phyloP scores from a whole-genome alignment of 2,888 invertebrate species.

The Callyntrura guangdongensis region DNA sequence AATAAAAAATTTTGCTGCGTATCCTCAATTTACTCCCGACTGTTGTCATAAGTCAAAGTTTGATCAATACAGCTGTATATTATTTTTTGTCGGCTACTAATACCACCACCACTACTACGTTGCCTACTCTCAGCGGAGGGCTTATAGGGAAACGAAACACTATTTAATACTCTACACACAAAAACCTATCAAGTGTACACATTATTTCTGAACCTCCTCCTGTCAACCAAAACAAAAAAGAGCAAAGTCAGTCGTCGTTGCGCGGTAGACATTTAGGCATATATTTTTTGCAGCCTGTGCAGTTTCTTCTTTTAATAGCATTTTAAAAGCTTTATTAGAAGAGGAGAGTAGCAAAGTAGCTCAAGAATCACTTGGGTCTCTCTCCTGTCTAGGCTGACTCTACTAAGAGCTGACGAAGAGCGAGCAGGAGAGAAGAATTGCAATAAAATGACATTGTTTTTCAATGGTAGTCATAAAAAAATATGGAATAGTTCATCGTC shows the following conservation, averaged over 20 bases:
- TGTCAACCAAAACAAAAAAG: slow-evolving; percentile 47
- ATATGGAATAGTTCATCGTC: neutral
- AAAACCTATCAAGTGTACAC: neutral
- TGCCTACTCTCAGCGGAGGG: slow-evolving; percentile 1
- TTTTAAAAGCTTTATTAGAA: neutral
- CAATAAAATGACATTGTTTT: slow-evolving; percentile 69
- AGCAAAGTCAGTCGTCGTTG: slow-evolving; percentile 25
- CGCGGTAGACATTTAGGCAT: neutral
- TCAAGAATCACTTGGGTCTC: slow-evolving; percentile 63
- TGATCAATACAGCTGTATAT: slow-evolving; percentile 54
- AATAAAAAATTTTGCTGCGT: neutral
- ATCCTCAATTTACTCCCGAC: slow-evolving; percentile 9
- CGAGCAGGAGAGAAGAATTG: neutral
- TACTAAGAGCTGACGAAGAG: neutral
- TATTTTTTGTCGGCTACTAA: neutral
- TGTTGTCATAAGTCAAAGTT: slow-evolving; percentile 41
- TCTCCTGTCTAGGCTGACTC: neutral
- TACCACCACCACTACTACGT: neutral
- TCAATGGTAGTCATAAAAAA: slow-evolving; percentile 39
- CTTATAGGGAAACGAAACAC: neutral
- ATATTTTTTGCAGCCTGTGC: slow-evolving; percentile 25
- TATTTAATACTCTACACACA: neutral
- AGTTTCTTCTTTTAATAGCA: slow-evolving; percentile 35
- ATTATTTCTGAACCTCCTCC: neutral
- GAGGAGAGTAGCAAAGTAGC: slow-evolving; percentile 48